Base-by-base conservation (phyloP, 2,888 invertebrate genomes). In the Rambutsinella grinnellia region DNA sequence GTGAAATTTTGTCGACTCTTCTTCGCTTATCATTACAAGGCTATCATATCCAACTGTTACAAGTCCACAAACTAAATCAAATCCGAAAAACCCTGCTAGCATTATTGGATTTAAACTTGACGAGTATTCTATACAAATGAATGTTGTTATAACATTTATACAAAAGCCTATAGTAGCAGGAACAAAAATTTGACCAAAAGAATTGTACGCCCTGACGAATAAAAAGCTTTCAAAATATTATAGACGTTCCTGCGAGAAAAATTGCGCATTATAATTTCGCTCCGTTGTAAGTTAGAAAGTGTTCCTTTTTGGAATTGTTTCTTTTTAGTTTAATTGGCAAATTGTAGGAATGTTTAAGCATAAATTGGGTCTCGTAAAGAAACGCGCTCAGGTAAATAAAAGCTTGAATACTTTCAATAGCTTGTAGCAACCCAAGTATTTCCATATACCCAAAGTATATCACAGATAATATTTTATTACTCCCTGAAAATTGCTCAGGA, bases 341-440 rank as follows among this genome's bases (percentile, higher is more conserved):
- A 28, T 47, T 24, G n/a, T 53, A 69, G 10, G 51, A 17, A 15
- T 23, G 36, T 27, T 60, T 60, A 2, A 69, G 36, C 21, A 69
- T 69, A 24, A 58, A 69, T 28, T 28, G 28, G n/a, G 27, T 10
- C 19, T 58, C 60, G 53, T 53, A 69, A 13, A 69, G 60, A n/a
- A 60, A 23, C 17, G 69, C 69, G 17, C 49, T 24, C 21, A 60
- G 36, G 49, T 23, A 60, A 53, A 51, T 36, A 28, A 69, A 61
- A 2, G 24, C 44, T 17, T 69, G 69, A 13, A 56, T 8, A 23
- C 8, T 56, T 24, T 19, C 23, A 23, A 56, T 26, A 8, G 26
- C 57, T n/a, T n/a, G n/a, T n/a, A n/a, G n/a, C n/a, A n/a, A n/a
- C n/a, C 53, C 69, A 10, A 46, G 24, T 21, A 53, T 24, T 8